These are phyloP conservation scores for Coecobrya sp. DNA, from an alignment of 2,888 invertebrate genomes.

Conservation along the genomic window DNA sequence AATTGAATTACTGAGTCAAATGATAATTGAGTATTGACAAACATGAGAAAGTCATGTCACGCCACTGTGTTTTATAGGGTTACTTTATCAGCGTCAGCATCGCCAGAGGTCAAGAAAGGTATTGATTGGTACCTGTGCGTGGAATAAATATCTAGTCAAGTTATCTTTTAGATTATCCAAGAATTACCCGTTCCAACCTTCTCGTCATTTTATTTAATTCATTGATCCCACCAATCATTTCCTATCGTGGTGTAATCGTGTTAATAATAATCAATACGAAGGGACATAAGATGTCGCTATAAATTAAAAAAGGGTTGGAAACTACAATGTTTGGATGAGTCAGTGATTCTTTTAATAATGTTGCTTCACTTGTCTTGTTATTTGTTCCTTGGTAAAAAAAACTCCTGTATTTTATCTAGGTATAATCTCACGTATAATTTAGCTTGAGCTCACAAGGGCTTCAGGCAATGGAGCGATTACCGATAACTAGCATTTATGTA, in stretches of 20 bases:
- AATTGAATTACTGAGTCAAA: slow-evolving; percentile 2
- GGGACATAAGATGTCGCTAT: no score
- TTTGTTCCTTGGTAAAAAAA: no score
- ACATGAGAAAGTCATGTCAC: slow-evolving; percentile 44
- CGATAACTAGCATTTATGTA: not conserved
- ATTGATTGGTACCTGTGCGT: no score
- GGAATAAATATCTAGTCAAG: no score
- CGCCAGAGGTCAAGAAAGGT: no score
- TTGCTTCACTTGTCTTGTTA: no score
- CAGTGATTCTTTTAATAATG: no score
- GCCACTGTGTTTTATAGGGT: not conserved
- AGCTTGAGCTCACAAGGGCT: not conserved
- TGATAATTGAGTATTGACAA: slow-evolving; percentile 51
- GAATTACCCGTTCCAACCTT: not conserved
- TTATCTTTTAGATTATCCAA: not conserved
- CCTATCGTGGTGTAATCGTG: not conserved
- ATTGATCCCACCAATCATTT: not conserved
- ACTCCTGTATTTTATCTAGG: no score
- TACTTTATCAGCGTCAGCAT: no score
- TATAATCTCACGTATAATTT: no score
- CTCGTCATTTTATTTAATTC: not conserved
- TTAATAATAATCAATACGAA: not conserved
- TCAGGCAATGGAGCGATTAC: slow-evolving; percentile 8
- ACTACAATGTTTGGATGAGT: no score
- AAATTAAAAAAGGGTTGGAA: no score